phyloP scores from a whole-genome alignment of 2,113 vertebrate genomes.

The Phalacrocorax pelagicus region DNA sequence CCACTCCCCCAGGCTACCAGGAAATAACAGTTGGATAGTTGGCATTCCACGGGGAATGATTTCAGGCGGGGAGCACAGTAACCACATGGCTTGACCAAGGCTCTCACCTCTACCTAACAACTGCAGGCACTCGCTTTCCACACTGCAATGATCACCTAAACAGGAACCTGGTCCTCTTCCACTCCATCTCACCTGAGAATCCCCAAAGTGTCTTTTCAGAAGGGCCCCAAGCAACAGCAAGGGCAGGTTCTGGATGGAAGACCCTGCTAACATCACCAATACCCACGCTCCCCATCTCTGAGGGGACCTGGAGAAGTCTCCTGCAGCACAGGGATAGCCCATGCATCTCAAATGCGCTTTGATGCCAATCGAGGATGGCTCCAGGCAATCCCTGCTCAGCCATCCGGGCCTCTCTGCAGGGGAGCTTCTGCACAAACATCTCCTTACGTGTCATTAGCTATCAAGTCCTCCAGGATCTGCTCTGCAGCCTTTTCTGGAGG shows the following conservation, averaged over 20 bases:
- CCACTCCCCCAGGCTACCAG: slow-evolving; percentile 14
- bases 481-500: slow-evolving; percentile 90
- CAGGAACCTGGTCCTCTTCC: not conserved
- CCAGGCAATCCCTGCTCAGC: not conserved
- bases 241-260: not conserved
- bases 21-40: slow-evolving; percentile 39
- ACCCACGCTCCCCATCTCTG: accelerated
- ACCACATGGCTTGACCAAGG: not conserved
- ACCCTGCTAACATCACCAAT: accelerated
- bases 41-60: slow-evolving; percentile 23
- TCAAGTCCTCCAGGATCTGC: slow-evolving; percentile 87
- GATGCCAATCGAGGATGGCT: not conserved
- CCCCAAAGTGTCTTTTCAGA: not conserved
- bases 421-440: slow-evolving; percentile 47
- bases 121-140: not conserved
- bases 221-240: not conserved
- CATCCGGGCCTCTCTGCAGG: not conserved
- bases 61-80: not conserved
- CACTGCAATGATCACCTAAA: not conserved
- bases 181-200: not conserved
- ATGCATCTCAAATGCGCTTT: not conserved
- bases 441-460: slow-evolving; percentile 88
- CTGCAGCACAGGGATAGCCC: not conserved
- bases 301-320: not conserved
- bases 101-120: not conserved